Evolutionary conservation across 2,888 invertebrate genomes (phyloP), one percentile per base, ranked within the genome.

Genomic region (Dorcus hopei): DNA sequence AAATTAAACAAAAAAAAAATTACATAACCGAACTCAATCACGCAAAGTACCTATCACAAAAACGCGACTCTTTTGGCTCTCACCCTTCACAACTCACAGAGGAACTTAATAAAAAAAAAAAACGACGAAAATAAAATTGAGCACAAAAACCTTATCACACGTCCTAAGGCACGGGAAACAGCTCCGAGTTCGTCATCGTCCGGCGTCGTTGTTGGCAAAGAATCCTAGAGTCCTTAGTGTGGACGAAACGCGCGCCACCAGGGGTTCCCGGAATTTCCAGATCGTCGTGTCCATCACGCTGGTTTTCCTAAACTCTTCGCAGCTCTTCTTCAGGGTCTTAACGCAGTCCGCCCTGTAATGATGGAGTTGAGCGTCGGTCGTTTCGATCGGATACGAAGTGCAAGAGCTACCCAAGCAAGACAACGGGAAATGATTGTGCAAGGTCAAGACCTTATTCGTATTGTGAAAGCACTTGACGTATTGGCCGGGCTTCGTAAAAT

Each of bases 271-370:
- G 81, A 89, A 95, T 74, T 89, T 88, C 94, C 93, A 95, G 68
- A 95, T 89, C 53, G 91, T 89, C 38, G 89, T 87, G 79, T 95
- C 95, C 77, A 90, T 85, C 55, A 91, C 86, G 57, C 91, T 90
- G 70, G 91, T 87, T 72, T 91, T 88, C 58, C 91, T 84, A 76
- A 89, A 93, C 73, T 93, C 90, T 54, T 86, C 86, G 80, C 95
- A 95, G 43, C 85, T 82, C 79, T 93, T 93, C 80, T 90, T 90
- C 65, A 95, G 81, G 57, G 92, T 90, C 68, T 88, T 88, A 6
- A 94, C 95, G 79, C 96, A 96, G 79, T 95, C 95, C 33, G 92
- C 93, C 59, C 95, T 86, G 80, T 96, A 97, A 79, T 97, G 97
- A 77, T 97, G 94, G 71, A 97, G 82, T 66, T 96, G 91, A 14